These are phyloP conservation scores for Gasterosteus nipponicus DNA, from an alignment of 2,113 vertebrate genomes.

Conservation along the genomic window DNA sequence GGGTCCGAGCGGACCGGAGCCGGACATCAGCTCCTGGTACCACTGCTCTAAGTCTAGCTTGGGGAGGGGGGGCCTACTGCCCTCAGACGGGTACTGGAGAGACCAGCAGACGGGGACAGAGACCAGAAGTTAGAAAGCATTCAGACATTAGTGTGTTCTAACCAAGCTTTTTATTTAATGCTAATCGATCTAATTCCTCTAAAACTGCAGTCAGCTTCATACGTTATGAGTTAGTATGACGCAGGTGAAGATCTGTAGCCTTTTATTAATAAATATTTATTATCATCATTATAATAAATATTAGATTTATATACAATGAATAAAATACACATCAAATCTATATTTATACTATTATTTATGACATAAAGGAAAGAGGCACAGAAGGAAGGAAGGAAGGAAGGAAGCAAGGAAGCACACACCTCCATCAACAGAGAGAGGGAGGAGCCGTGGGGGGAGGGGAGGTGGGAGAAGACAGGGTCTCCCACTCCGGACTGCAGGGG, in stretches of 20 bases:
- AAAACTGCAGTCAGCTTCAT: too few species aligned
- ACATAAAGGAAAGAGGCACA: not conserved
- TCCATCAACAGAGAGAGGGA: slow-evolving; percentile 82
- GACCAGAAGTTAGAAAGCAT: slow-evolving; percentile 65
- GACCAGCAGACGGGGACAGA: slow-evolving; percentile 14
- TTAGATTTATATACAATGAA: too few species aligned
- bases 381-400: not conserved
- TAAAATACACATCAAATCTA: too few species aligned
- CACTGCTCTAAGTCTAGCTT: slow-evolving; percentile 85
- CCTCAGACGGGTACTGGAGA: slow-evolving; percentile 76
- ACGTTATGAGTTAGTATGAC: too few species aligned
- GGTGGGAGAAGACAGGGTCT: slow-evolving; percentile 78
- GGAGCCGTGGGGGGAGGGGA: slow-evolving; percentile 80
- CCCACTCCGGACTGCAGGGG: slow-evolving; percentile 70
- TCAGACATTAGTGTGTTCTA: slow-evolving; percentile 10
- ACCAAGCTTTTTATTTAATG: too few species aligned
- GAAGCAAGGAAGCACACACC: slow-evolving; percentile 81
- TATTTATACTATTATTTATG: too few species aligned
- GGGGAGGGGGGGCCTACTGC: slow-evolving; percentile 72
- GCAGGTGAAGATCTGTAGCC: too few species aligned
- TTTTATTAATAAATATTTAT: too few species aligned
- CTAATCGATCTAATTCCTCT: too few species aligned
- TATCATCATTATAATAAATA: too few species aligned
- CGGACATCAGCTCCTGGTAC: slow-evolving; percentile 86
- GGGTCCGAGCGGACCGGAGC: slow-evolving; percentile 80